A percentile compares a stretch with the other conserved stretches of the same genome.
Evolutionary conservation across 2,113 vertebrate genomes (phyloP).

Genomic region (Oceanodroma tethys): DNA sequence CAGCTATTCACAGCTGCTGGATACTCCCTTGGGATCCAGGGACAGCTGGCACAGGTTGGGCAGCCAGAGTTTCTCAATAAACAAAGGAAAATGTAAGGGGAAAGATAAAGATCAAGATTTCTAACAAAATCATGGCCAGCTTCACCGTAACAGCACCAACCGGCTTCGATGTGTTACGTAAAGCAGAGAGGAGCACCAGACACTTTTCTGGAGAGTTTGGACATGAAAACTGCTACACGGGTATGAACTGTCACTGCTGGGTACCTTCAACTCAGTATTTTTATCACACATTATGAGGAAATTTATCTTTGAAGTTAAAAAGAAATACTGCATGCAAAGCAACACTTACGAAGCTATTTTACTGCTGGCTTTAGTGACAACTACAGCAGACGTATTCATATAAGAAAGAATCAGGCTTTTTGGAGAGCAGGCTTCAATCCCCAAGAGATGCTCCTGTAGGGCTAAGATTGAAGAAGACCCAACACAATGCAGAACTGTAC

Average conservation of each 20-base stretch:
- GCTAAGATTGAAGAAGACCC: background rate
- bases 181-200: background rate
- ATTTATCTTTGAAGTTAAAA: background rate
- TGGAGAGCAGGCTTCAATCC: background rate
- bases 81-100: background rate
- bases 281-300: background rate
- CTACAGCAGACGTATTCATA: accelerated
- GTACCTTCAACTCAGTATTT: background rate
- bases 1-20: conserved; percentile 38
- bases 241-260: background rate
- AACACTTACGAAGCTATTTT: background rate
- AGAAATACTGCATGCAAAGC: background rate
- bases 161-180: background rate
- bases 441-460: background rate
- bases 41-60: background rate
- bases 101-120: background rate
- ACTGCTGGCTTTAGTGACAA: background rate
- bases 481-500: background rate
- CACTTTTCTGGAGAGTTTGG: background rate
- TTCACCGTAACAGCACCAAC: background rate
- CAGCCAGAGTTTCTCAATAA: background rate
- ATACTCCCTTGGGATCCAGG: background rate
- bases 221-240: background rate
- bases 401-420: background rate
- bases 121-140: background rate